A percentile compares a stretch with the other conserved stretches of the same genome.
Evolutionary conservation across 2,113 vertebrate species (phyloP).

Genomic region (Hippopotamus amphibius): DNA sequence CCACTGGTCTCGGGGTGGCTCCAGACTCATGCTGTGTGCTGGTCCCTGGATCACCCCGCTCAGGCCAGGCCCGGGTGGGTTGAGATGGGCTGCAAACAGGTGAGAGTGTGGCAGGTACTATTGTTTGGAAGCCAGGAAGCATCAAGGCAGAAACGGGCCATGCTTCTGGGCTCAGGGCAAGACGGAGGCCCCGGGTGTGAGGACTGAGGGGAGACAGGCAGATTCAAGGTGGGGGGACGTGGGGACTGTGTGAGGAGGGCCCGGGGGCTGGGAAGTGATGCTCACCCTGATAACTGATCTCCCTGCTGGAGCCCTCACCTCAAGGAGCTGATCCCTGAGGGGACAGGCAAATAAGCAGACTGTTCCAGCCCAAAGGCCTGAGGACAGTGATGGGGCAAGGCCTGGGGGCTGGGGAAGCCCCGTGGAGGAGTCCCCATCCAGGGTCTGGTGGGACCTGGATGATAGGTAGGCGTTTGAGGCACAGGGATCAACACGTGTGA

Average conservation of each 20-base stretch:
- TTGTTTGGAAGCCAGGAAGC: neutral
- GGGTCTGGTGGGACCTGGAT: neutral
- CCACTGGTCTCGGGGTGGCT: neutral
- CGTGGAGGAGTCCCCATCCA: neutral
- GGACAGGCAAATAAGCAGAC: neutral
- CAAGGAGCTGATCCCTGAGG: neutral
- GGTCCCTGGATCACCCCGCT: neutral
- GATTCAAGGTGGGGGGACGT: accelerated
- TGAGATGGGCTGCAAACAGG: too few relatives aligned
- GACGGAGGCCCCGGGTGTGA: neutral
- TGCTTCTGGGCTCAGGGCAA: neutral
- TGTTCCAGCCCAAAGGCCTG: accelerated
- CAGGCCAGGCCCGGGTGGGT: neutral
- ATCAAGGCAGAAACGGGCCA: neutral
- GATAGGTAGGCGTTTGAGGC: neutral
- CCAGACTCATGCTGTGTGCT: neutral
- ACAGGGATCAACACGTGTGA: neutral
- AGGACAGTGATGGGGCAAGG: neutral
- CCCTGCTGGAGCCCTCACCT: neutral
- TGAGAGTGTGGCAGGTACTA: too few relatives aligned
- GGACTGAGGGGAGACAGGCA: neutral
- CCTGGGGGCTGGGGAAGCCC: neutral
- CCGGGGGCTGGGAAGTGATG: too few relatives aligned
- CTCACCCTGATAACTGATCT: neutral
- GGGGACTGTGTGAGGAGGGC: neutral